Percentiles rank a stretch among this genome's conserved stretches.
Conservation (phyloP, 92 coral and sea anemone species). For the Hydrozoanthus gracilis region DNA sequence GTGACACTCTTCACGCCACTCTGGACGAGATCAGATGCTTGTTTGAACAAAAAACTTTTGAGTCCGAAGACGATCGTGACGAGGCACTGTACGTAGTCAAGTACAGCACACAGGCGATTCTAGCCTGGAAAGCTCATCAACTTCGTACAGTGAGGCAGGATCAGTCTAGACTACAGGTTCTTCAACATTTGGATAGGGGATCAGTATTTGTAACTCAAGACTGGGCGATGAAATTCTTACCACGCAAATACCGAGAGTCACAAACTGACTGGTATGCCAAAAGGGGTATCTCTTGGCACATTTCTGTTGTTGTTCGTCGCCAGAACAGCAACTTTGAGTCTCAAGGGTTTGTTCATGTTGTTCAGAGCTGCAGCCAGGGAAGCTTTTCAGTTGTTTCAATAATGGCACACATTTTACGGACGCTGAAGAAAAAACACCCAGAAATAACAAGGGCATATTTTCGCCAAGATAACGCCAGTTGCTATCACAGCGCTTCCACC, state of each 20-base stretch:
- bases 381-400: constrained; percentile 60
- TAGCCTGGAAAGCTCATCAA: constrained; percentile 54
- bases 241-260: constrained; percentile 60
- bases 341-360: constrained; percentile 44
- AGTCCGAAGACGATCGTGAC: constrained; percentile 48
- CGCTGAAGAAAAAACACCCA: constrained; percentile 58
- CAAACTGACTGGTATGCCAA: constrained; percentile 60
- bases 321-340: constrained; percentile 18
- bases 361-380: constrained; percentile 67
- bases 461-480: constrained; percentile 73
- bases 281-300: constrained; percentile 54
- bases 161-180: constrained; percentile 55
- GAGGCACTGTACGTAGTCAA: constrained; percentile 44
- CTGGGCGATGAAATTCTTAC: constrained; percentile 58
- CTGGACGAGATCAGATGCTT: constrained; percentile 34
- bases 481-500: constrained; percentile 60
- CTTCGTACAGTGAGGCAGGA: constrained; percentile 56
- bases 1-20: constrained; percentile 40
- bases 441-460: constrained; percentile 56
- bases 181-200: constrained; percentile 23
- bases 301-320: constrained; percentile 49
- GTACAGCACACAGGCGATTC: constrained; percentile 52
- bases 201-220: constrained; percentile 55
- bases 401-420: constrained; percentile 61
- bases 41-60: constrained; percentile 39